A percentile compares a stretch with the other conserved stretches of the same genome.
phyloP scores from a whole-genome alignment of 30 jellyfish, hydroid and myxozoan species.

The Hydractinia symbiolongicarpus region DNA sequence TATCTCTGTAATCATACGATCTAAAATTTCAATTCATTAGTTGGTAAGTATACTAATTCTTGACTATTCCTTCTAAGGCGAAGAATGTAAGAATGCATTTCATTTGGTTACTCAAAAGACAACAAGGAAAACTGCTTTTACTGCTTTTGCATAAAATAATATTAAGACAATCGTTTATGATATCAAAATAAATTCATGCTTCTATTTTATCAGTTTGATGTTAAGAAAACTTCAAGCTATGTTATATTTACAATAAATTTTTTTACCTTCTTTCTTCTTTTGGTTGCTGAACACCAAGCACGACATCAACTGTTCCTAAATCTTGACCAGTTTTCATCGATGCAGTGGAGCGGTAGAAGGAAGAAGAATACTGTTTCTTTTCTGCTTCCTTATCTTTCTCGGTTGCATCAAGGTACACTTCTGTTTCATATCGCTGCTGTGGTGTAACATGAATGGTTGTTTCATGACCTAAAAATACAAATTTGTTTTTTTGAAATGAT shows the following conservation, averaged over 20 bases:
- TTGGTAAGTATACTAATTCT: neutral
- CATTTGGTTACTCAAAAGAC: neutral
- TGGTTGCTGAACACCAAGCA: constrained; percentile 29
- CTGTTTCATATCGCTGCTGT: constrained; percentile 26
- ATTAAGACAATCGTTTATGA: too few species aligned
- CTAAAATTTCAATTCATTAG: neutral
- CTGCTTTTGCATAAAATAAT: too few species aligned
- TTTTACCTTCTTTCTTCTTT: too few species aligned
- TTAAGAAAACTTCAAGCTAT: too few species aligned
- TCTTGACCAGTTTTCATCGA: constrained; percentile 36
- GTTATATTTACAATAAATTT: too few species aligned
- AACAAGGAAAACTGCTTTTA: neutral
- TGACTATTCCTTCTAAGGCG: neutral
- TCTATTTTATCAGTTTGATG: too few species aligned
- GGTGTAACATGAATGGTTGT: constrained; percentile 14
- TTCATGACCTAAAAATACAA: neutral
- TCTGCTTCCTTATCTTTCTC: constrained; percentile 33
- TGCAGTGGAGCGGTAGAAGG: constrained; percentile 78
- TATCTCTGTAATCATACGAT: constrained; percentile 39
- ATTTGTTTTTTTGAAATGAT: neutral
- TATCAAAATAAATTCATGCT: too few species aligned
- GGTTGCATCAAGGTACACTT: constrained; percentile 51
- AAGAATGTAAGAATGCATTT: neutral
- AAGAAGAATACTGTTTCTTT: constrained; percentile 40
- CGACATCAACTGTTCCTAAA: constrained; percentile 62